Percentiles rank a stretch among this genome's conserved stretches.
These are phyloP conservation scores for Achatina immaculata DNA, from an alignment of 1,140 invertebrate species.

Conservation along the genomic window DNA sequence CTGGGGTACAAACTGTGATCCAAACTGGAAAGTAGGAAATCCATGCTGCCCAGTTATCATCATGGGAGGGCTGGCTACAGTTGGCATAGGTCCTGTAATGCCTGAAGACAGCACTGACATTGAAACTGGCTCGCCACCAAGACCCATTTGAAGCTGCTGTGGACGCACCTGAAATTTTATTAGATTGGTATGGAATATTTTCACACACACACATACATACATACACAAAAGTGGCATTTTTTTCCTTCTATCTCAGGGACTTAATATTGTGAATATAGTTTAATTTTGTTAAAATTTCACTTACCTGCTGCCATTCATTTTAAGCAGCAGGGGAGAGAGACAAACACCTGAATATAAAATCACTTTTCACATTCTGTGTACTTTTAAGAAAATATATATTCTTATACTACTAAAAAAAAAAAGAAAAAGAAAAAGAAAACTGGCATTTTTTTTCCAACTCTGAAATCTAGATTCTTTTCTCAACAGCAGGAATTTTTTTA, in stretches of 20 bases:
- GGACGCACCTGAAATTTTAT: constrained; percentile 76
- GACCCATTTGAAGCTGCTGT: constrained; percentile 74
- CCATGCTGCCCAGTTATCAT: constrained; percentile 59
- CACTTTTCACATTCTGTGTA: background rate
- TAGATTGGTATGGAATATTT: constrained; percentile 3
- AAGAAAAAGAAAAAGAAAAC: no score
- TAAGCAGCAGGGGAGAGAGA: no score
- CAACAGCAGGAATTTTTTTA: no score
- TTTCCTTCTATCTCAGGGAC: background rate
- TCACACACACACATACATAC: no score
- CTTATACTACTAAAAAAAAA: no score
- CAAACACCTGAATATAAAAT: no score
- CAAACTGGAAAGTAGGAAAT: constrained; percentile 59
- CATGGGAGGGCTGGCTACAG: constrained; percentile 62
- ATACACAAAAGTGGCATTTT: background rate
- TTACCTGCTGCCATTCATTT: no score
- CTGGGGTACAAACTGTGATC: constrained; percentile 58
- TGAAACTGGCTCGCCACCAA: constrained; percentile 27
- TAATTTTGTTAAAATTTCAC: background rate
- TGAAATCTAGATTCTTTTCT: no score
- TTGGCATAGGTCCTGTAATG: constrained; percentile 47
- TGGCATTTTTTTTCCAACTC: no score
- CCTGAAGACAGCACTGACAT: constrained; percentile 70
- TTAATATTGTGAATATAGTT: background rate
- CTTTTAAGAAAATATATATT: background rate